Conservation (phyloP, 2,797 vertebrate species). For the Intellagama lesueurii region DNA sequence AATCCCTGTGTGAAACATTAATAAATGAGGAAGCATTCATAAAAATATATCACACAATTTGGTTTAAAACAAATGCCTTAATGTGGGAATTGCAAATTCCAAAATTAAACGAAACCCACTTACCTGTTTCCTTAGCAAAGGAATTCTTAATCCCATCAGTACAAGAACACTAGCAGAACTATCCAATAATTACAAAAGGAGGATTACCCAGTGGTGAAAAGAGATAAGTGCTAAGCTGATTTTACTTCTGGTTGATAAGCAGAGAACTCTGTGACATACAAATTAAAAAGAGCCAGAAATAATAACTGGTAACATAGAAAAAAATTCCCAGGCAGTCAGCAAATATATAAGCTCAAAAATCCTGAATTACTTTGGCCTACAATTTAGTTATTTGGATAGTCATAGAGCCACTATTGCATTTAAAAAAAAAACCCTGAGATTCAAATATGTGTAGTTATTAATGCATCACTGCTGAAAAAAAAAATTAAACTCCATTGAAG, state of each 20-base stretch:
- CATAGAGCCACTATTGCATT: background rate
- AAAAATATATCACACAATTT: background rate
- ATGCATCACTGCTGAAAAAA: too few species aligned
- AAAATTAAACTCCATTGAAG: background rate
- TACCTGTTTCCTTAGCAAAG: background rate
- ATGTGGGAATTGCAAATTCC: constrained; percentile 6
- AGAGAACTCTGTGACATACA: background rate
- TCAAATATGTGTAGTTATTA: background rate
- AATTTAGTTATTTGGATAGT: background rate
- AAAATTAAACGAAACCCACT: constrained; percentile 7
- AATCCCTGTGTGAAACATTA: background rate
- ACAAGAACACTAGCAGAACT: constrained; percentile 30
- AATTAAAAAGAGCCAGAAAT: constrained; percentile 9
- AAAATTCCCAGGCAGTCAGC: background rate
- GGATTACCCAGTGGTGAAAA: constrained; percentile 24
- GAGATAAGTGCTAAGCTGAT: constrained; percentile 20
- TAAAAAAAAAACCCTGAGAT: background rate
- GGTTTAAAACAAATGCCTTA: constrained; percentile 9
- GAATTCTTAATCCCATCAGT: constrained; percentile 32
- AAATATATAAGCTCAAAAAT: background rate
- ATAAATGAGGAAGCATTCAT: background rate
- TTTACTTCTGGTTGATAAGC: constrained; percentile 30
- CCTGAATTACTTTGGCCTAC: background rate
- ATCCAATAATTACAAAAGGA: constrained; percentile 25
- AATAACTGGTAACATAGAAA: background rate